Evolutionary conservation across 2,888 invertebrate genomes (phyloP), one percentile per base, ranked within the genome.

Genomic region (Deladenus siricidicola): DNA sequence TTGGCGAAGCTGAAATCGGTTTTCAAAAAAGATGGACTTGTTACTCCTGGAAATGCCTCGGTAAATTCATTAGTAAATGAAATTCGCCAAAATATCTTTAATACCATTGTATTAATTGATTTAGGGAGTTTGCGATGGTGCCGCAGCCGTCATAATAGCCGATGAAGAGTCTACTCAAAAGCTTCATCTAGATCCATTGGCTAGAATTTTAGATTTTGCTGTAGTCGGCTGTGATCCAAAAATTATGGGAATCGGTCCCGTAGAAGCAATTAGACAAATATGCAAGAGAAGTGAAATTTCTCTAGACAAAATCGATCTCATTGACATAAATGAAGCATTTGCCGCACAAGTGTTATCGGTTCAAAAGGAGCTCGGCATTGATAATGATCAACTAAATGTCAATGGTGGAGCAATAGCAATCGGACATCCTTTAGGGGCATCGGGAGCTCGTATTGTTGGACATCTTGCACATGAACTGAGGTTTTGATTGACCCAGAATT

Each of bases 71-170:
- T n/a, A n/a, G n/a, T n/a, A n/a, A n/a, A n/a, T n/a, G n/a, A n/a
- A n/a, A n/a, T n/a, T n/a, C n/a, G n/a, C n/a, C n/a, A n/a, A n/a
- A n/a, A n/a, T n/a, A n/a, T n/a, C n/a, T n/a, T n/a, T n/a, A n/a
- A n/a, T n/a, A n/a, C n/a, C n/a, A n/a, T n/a, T n/a, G n/a, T n/a
- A 34, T 10, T 34, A 34, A 34, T 34, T 21, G 58, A 68, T 28
- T n/a, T 29, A 71, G 71, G 96, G 96, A 66, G 87, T 98, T 74
- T 89, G 89, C 78, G 98, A 98, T 82, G 98, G 98, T n/a, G 96
- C 96, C 1, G 90, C 88, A 3, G 88, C 91, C 24, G 83, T 98
- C 1, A 84, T 98, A 19, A 79, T 98, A 53, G 93, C 94, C 39
- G 88, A 88, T 71, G 96, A 96, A 80, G 88, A 86, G 62, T 90